Base-by-base conservation (phyloP, 1,140 invertebrate species). In the Zaprionus kolodkinae region DNA sequence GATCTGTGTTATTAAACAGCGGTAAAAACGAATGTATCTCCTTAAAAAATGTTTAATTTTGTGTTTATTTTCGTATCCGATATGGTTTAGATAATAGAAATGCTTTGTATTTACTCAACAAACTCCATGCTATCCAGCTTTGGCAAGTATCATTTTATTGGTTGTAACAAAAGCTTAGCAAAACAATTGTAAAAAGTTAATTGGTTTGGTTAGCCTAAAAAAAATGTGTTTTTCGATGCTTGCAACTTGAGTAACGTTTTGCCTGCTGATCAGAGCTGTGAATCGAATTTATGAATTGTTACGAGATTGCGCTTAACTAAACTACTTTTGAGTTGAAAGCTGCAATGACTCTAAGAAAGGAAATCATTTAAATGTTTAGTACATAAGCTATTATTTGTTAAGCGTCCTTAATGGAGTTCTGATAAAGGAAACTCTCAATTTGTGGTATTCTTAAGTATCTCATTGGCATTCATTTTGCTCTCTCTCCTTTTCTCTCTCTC, bases 401-500 rank as follows among this genome's bases (percentile, higher is more conserved):
- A 50, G 45, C 17, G 17, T 50, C 45, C 45, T 50, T 4, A 6
- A 12, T 30, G 59, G 30, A 63, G 64, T 54, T 27, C 15, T 65
- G 36, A 33, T 36, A 15, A 40, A 55, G 40, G 15, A 48, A 35
- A 70, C 55, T 10, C 45, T 21, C 45, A 17, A 12, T 60, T 33
- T 74, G 50, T 48, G 76, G 67, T 68, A 80, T 50, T 40, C 43
- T 72, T 66, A 73, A 81, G 67, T 89, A 77, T 85, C 85, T 89
- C 85, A 89, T 89, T 89, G 81, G 85, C 85, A 89, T 89, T 90
- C 85, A 81, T 79, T 74, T 89, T 86, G 81, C 78, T 74, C 67
- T 68, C 54, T 62, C 45, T 71, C 38, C 54, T 40, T 61, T 17
- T 72, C 25, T 76, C 25, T 50, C 40, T 60, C 62, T 55, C 69